A percentile compares a stretch with the other conserved stretches of the same genome.
Conservation (phyloP, 2,797 vertebrate genomes). For the Sarcophilus harrisii region DNA sequence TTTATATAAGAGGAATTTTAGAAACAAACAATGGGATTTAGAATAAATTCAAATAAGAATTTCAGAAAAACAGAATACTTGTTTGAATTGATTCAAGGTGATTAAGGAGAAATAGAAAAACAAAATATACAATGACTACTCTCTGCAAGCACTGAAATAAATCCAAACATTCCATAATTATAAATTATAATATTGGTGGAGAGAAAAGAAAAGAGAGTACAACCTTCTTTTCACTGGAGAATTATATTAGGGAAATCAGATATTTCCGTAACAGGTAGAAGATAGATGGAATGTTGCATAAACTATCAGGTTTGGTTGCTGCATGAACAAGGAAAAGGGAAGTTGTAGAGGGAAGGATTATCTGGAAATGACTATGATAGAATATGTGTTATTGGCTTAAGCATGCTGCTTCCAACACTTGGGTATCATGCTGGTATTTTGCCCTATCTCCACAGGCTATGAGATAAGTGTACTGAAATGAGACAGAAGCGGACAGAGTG, state of each 20-base stretch:
- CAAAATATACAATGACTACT: background rate
- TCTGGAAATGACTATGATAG: background rate
- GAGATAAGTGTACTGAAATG: conserved; percentile 35
- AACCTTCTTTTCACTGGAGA: background rate
- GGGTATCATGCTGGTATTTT: background rate
- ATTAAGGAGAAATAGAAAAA: background rate
- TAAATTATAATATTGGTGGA: background rate
- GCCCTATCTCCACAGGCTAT: background rate
- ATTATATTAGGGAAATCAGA: background rate
- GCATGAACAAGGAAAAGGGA: background rate
- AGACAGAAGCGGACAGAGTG: background rate
- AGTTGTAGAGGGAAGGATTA: background rate
- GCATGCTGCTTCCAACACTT: background rate
- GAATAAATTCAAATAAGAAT: background rate
- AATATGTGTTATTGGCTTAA: background rate
- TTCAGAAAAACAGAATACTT: background rate
- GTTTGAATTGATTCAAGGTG: background rate
- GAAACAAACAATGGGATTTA: background rate
- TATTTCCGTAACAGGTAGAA: background rate
- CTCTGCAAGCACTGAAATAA: background rate
- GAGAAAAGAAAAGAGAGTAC: background rate
- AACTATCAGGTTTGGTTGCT: background rate
- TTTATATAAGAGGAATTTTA: background rate
- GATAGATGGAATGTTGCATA: background rate
- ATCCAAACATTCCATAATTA: background rate